Evolutionary conservation across 2,888 invertebrate species (phyloP), one percentile per base, ranked within the genome.

Genomic region (Yponomeuta plumbellus): DNA sequence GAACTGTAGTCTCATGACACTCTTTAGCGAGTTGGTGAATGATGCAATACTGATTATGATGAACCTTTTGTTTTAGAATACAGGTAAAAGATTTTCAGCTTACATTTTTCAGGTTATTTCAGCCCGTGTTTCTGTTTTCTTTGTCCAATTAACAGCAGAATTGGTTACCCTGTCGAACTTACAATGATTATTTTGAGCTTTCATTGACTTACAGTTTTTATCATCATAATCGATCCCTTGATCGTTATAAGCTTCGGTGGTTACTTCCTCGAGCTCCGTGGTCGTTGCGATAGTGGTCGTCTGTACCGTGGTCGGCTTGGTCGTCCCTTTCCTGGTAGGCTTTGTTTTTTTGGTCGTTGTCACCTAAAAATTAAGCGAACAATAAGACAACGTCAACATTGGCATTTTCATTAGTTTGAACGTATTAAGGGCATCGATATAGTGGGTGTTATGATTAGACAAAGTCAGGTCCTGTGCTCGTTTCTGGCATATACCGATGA

Each of bases 211-310:
- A 90, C 91, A 78, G 68, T 84, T 84, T 68, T 80, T 88, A 67
- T 91, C 84, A 69, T 80, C 84, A 67, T 84, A 91, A 67, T 89
- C 81, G 6, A 88, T 70, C 0, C 74, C 70, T 26, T 75, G 75
- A 57, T 92, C 88, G 0, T 79, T 76, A 58, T 83, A 82, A 67
- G 75, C 79, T 70, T 92, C 91, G 0, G 91, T 90, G 20, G 91
- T 89, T 8, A 86, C 69, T 6, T 90, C 90, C 10, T 88, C 89
- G 0, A 73, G 68, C 1, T 81, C 69, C 26, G 86, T 86, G 0
- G 86, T 85, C 39, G 84, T 79, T 3, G 69, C 65, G 4, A 87
- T 83, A 0, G 68, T 64, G n/a, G 86, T 83, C 0, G 68, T 64
- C 21, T 86, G 73, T 8, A 76, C 78, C 0, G 86, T 84, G 21